A percentile compares a stretch with the other conserved stretches of the same genome.
These are phyloP conservation scores for Myocastor coypus DNA, from an alignment of 2,113 vertebrate species.

Conservation along the genomic window DNA sequence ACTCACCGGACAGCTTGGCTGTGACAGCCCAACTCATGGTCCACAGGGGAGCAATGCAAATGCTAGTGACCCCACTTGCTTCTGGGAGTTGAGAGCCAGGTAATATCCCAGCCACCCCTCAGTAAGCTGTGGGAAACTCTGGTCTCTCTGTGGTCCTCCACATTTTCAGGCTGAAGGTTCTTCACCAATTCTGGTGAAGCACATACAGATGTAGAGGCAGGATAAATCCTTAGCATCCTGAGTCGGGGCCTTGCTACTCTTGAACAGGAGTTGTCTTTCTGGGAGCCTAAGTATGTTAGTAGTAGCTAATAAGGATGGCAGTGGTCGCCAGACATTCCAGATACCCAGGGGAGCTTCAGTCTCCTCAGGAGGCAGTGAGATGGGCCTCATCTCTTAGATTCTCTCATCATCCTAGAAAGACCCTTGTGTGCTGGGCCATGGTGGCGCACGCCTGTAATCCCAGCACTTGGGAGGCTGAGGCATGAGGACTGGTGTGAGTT, in stretches of 20 bases:
- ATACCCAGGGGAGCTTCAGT: too few species aligned
- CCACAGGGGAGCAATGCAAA: background rate
- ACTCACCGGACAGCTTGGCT: background rate
- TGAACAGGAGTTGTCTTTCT: background rate
- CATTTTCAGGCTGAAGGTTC: background rate
- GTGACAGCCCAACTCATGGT: background rate
- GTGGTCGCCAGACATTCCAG: background rate
- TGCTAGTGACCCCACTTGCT: background rate
- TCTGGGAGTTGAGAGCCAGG: background rate
- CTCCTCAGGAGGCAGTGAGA: background rate
- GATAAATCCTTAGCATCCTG: background rate
- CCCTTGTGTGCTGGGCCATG: too few species aligned
- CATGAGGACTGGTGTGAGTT: too few species aligned
- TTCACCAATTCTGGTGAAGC: background rate
- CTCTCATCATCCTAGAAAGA: background rate
- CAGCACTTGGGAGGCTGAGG: too few species aligned
- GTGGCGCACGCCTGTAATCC: too few species aligned
- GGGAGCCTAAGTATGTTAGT: background rate
- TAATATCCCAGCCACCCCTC: background rate
- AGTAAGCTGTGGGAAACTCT: background rate
- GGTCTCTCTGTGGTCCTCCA: background rate
- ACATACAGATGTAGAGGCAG: background rate
- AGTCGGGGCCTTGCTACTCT: background rate
- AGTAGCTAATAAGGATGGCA: background rate
- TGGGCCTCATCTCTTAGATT: too few species aligned